Conservation (phyloP, 92 coral and sea anemone genomes). For the Galaxea fascicularis region DNA sequence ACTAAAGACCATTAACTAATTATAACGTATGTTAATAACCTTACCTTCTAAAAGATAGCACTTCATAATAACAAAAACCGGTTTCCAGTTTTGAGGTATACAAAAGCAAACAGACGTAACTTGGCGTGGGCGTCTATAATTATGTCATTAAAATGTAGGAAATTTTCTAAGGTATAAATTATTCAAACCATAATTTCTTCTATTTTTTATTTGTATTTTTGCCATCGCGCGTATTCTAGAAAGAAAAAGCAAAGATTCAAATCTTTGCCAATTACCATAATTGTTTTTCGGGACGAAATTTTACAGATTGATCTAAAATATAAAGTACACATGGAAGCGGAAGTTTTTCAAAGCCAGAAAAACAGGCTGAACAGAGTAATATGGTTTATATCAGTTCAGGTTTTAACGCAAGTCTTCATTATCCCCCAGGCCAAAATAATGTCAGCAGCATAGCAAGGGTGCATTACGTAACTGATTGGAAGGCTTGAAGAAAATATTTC, state of each 20-base stretch:
- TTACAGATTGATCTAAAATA: too few species aligned
- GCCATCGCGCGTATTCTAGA: neutral
- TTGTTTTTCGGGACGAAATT: too few species aligned
- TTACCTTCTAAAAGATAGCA: neutral
- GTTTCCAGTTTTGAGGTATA: neutral
- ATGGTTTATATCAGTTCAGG: too few species aligned
- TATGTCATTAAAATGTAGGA: neutral
- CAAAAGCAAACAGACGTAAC: neutral
- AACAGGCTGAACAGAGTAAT: too few species aligned
- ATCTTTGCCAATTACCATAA: neutral
- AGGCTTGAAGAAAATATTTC: too few species aligned
- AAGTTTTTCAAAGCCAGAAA: too few species aligned
- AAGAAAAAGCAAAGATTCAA: neutral
- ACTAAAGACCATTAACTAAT: neutral
- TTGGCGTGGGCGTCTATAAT: neutral
- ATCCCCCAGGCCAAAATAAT: too few species aligned
- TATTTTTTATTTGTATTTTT: neutral
- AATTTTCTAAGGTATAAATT: neutral
- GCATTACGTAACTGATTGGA: too few species aligned
- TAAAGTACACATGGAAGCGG: too few species aligned
- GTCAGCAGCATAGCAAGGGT: too few species aligned
- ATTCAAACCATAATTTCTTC: neutral
- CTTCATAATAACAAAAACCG: neutral
- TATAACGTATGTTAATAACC: neutral
- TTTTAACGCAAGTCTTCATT: too few species aligned